These are phyloP conservation scores for Lepus townsendii DNA, from an alignment of 2,797 vertebrate genomes.

Conservation along the genomic window DNA sequence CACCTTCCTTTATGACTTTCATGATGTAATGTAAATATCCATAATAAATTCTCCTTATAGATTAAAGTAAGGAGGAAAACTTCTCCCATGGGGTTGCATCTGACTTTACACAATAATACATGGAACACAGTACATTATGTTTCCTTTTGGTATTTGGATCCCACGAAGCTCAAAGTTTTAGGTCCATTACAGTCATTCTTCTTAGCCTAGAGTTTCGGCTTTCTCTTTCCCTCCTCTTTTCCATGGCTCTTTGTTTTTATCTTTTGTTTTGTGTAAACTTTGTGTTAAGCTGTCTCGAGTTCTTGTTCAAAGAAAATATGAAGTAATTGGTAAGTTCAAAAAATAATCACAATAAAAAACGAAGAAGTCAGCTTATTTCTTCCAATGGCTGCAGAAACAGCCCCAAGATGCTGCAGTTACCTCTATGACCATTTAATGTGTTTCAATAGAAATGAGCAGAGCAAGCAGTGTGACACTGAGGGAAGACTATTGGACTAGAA, in stretches of 20 bases:
- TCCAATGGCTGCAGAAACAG: background rate
- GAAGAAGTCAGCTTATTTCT: conserved; percentile 5
- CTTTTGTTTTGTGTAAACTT: conserved; percentile 34
- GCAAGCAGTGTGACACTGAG: background rate
- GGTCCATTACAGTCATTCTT: background rate
- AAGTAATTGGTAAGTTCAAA: conserved; percentile 16
- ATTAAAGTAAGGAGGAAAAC: background rate
- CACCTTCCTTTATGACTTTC: conserved; percentile 34
- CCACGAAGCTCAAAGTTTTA: conserved; percentile 23
- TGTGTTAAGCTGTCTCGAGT: background rate
- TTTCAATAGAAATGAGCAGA: background rate
- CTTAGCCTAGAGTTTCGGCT: conserved; percentile 6
- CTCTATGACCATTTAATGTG: background rate
- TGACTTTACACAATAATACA: background rate
- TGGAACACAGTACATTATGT: background rate
- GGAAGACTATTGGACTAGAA: background rate
- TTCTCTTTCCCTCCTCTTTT: conserved; percentile 36
- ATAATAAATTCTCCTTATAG: conserved; percentile 38
- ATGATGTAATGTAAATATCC: conserved; percentile 21
- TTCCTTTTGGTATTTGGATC: background rate
- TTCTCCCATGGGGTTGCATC: background rate
- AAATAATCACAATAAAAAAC: background rate
- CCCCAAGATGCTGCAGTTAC: background rate
- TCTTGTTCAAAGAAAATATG: conserved; percentile 2
- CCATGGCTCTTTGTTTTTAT: background rate